These are phyloP conservation scores for Notiomystis cincta DNA, from an alignment of 2,113 vertebrate species.

Conservation along the genomic window DNA sequence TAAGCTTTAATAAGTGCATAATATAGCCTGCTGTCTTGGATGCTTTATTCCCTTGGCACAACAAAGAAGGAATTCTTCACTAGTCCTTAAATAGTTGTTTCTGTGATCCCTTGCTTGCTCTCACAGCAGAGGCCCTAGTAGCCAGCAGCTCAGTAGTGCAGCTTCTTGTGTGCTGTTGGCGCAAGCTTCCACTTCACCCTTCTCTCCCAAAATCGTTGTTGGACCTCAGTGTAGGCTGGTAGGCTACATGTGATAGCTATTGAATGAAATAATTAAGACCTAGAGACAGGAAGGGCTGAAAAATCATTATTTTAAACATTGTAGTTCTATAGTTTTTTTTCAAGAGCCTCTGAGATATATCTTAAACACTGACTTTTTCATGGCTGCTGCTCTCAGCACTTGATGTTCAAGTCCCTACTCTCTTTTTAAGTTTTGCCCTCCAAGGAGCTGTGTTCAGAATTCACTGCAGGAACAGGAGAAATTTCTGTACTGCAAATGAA, in stretches of 20 bases:
- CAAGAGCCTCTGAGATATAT: neutral
- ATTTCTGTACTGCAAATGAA: neutral
- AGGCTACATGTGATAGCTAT: rapidly evolving
- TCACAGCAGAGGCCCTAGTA: rapidly evolving
- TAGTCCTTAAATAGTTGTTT: neutral
- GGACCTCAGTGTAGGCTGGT: neutral
- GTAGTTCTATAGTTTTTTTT: neutral
- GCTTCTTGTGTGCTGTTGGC: neutral
- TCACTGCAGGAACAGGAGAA: neutral
- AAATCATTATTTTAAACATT: neutral
- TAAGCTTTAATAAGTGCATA: neutral
- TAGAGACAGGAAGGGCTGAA: neutral
- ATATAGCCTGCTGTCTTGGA: neutral
- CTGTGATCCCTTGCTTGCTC: neutral
- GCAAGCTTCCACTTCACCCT: neutral
- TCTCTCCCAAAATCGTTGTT: neutral
- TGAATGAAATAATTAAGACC: neutral
- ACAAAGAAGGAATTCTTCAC: neutral
- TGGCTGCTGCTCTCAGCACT: neutral
- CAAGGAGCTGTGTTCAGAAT: neutral
- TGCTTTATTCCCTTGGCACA: neutral
- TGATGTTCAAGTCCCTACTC: neutral
- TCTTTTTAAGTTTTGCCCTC: neutral
- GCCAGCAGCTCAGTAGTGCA: neutral
- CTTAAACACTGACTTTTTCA: neutral